A percentile compares a stretch with the other conserved stretches of the same genome.
These are phyloP conservation scores for Coreius guichenoti DNA, from an alignment of 2,797 vertebrate genomes.

Conservation along the genomic window DNA sequence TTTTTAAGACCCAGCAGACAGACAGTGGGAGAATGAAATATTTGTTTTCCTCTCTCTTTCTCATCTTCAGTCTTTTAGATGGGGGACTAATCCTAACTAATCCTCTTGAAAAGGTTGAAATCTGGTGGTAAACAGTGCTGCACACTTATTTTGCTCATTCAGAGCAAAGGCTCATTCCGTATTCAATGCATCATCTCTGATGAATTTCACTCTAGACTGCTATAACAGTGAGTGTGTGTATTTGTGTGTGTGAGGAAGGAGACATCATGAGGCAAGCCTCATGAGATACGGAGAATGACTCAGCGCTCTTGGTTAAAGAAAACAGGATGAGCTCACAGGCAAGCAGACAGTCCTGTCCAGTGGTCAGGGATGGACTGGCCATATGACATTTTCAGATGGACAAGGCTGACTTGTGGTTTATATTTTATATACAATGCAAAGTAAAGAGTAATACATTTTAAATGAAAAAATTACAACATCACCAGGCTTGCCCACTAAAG, in stretches of 20 bases:
- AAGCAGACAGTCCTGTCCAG: not conserved
- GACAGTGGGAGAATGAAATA: not conserved
- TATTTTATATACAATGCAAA: not conserved
- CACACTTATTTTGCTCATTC: constrained; percentile 19
- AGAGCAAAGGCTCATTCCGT: constrained; percentile 3
- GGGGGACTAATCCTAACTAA: constrained; percentile 34
- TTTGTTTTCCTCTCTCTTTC: constrained; percentile 2
- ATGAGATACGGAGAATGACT: constrained; percentile 50
- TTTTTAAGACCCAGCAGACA: constrained; percentile 4
- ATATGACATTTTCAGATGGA: not conserved
- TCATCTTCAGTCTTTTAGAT: constrained; percentile 7
- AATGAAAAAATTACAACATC: not conserved
- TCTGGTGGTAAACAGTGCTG: constrained; percentile 17
- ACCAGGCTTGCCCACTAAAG: not conserved
- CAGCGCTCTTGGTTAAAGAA: constrained; percentile 39
- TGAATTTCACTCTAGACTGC: constrained; percentile 6
- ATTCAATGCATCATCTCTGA: not conserved
- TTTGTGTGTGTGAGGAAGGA: not conserved
- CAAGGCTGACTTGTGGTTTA: not conserved
- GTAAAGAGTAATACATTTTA: not conserved
- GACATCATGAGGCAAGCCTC: constrained; percentile 40
- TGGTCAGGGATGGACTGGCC: not conserved
- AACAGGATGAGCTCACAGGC: constrained; percentile 9
- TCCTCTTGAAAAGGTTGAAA: constrained; percentile 20
- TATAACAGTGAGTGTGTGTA: constrained; percentile 14